Base-by-base conservation (phyloP, 2,888 invertebrate genomes). In the Eudemis profundana region DNA sequence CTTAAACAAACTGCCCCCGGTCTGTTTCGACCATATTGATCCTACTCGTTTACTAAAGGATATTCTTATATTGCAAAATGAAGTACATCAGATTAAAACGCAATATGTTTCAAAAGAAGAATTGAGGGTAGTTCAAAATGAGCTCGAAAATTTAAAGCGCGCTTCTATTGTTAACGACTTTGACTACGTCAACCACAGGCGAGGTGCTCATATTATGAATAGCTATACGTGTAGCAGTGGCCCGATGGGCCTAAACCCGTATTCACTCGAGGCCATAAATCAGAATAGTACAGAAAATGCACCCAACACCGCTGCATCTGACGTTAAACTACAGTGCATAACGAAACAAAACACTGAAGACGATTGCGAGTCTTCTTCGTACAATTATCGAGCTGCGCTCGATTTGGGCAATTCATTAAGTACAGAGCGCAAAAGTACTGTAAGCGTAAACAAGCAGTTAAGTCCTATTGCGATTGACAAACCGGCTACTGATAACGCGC, bases 101-200 rank as follows among this genome's bases (percentile, higher is more conserved):
- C 40, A 40, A 5, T 40, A 5, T 40, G 40, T 40, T 4, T n/a
- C 8, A 40, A 40, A 40, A 40, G 40, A 40, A 14, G 40, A 40
- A 3, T 2, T 40, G 40, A 40, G 40, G 40, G 40, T 40, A 40
- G 40, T 40, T 40, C 40, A 40, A 40, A 7, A 40, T 40, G 40
- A 40, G 2, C 40, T 40, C n/a, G 40, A 40, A 15, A 40, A 40
- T 40, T n/a, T 40, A 5, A 40, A 40, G 5, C 40, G 40, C n/a
- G 40, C 14, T 2, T 40, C 40, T 1, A 40, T 40, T 14, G 40
- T 4, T 40, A 40, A 40, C 40, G 40, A 40, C 40, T 40, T 40
- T 12, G 40, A 40, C 40, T 42, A 42, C 42, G 42, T 42, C 15
- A 42, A 42, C 15, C 7, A 17, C 7, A 42, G 17, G 8, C 42